These are phyloP conservation scores for Mimumesa dahlbomi DNA, from an alignment of 2,888 invertebrate species.

Conservation along the genomic window DNA sequence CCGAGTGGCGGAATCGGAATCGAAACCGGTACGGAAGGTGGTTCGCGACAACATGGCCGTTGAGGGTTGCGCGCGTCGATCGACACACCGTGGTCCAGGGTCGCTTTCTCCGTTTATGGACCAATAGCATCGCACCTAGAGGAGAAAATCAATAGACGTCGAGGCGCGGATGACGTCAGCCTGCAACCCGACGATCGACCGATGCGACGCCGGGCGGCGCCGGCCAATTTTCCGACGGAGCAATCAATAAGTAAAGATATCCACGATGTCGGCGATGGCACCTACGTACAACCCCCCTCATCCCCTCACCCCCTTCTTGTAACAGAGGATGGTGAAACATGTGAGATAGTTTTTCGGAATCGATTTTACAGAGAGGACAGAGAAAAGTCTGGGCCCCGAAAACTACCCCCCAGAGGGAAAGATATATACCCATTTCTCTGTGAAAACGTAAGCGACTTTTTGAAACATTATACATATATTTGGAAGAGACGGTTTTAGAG, in stretches of 20 bases:
- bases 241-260: constrained; percentile 74
- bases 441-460: no score
- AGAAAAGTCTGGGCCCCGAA: no score
- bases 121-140: constrained; percentile 67
- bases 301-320: neutral
- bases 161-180: constrained; percentile 73
- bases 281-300: no score
- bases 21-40: constrained; percentile 35
- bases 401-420: no score
- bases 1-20: no score
- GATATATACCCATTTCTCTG: no score
- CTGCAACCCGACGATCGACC: constrained; percentile 73
- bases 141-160: constrained; percentile 75
- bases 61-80: constrained; percentile 50
- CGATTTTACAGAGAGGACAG: no score
- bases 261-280: constrained; percentile 50
- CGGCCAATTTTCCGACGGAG: constrained; percentile 72
- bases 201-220: constrained; percentile 77
- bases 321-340: no score
- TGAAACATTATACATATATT: no score
- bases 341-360: no score
- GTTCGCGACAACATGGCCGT: constrained; percentile 41
- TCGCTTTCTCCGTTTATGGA: constrained; percentile 60
- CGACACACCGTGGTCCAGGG: constrained; percentile 61
- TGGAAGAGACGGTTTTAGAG: no score